Conservation (phyloP, 2,888 invertebrate genomes). For the Deroplatys truncata region DNA sequence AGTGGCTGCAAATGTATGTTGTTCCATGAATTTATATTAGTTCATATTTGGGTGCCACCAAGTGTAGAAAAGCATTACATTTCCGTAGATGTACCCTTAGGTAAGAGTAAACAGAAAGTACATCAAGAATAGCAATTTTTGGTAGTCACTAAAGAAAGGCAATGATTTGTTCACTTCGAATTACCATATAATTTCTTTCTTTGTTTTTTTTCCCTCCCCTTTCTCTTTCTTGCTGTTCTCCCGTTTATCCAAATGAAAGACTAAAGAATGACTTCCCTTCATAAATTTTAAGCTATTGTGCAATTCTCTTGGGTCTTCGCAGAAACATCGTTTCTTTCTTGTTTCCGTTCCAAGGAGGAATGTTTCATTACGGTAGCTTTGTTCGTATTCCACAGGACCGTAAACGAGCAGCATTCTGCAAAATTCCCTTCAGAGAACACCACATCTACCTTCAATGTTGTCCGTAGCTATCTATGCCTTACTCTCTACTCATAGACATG, state of each 20-base stretch:
- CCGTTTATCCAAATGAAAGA: background rate
- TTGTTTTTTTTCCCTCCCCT: background rate
- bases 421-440: background rate
- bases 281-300: background rate
- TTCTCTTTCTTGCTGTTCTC: background rate
- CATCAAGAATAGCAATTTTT: too few species aligned
- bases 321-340: background rate
- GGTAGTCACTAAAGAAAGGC: background rate
- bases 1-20: too few species aligned
- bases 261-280: background rate
- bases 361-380: background rate
- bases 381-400: background rate
- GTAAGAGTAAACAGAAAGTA: too few species aligned
- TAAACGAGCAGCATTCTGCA: background rate
- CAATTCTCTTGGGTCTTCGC: background rate
- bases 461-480: background rate
- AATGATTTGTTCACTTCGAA: background rate
- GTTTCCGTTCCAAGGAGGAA: background rate
- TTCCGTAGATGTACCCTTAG: too few species aligned
- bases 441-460: background rate
- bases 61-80: too few species aligned
- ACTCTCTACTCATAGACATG: too few species aligned
- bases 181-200: background rate
- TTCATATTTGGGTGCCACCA: too few species aligned
- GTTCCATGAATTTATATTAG: too few species aligned